These are phyloP conservation scores for Cactoblastis cactorum DNA, from an alignment of 2,888 invertebrate species.

Conservation along the genomic window DNA sequence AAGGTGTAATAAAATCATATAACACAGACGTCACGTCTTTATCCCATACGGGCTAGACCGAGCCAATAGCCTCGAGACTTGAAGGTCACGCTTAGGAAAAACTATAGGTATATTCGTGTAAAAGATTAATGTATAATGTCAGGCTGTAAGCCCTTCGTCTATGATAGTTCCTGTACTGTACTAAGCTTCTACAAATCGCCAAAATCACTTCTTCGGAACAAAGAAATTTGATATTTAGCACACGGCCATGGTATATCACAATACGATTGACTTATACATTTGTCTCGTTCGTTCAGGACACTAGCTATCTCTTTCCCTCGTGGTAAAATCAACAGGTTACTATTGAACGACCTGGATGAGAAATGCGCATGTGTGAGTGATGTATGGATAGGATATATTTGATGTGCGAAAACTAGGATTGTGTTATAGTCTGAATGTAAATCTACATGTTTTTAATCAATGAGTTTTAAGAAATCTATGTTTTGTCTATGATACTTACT, in stretches of 20 bases:
- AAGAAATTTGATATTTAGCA: constrained; percentile 9
- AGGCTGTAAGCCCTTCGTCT: too few relatives aligned
- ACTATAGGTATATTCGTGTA: too few relatives aligned
- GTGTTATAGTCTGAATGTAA: not conserved
- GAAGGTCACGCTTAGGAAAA: too few relatives aligned
- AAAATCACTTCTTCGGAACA: constrained; percentile 12
- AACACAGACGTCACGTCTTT: too few relatives aligned
- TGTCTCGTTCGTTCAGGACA: not conserved
- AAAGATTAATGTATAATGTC: too few relatives aligned
- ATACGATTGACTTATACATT: not conserved
- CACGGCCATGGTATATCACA: constrained; percentile 14
- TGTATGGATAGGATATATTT: not conserved
- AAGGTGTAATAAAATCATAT: too few relatives aligned
- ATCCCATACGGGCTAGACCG: too few relatives aligned
- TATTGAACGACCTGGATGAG: constrained; percentile 8
- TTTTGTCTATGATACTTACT: too few relatives aligned
- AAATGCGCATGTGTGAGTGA: not conserved
- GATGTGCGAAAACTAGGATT: not conserved
- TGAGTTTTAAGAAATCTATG: too few relatives aligned
- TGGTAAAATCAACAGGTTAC: constrained; percentile 3
- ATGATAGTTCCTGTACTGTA: too few relatives aligned
- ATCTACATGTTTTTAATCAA: not conserved
- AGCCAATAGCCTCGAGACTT: too few relatives aligned
- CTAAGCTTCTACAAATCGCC: too few relatives aligned
- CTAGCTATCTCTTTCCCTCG: not conserved